Percentiles rank a stretch among this genome's conserved stretches.
phyloP scores from a whole-genome alignment of 2,797 vertebrate genomes.

The Spinus olivaceus region DNA sequence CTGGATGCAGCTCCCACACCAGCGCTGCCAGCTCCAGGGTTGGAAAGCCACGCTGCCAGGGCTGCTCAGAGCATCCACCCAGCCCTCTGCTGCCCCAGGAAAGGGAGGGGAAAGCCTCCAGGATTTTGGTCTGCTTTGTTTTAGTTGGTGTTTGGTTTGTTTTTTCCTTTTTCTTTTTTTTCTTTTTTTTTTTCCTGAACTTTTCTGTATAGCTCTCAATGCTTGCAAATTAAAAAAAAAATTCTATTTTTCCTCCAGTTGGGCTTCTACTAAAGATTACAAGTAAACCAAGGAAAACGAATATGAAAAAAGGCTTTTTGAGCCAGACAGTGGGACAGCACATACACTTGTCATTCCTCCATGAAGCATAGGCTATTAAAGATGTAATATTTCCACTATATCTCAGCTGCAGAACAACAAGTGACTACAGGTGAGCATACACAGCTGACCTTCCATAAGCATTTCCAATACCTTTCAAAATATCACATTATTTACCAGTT shows the following conservation, averaged over 20 bases:
- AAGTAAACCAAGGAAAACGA: not conserved
- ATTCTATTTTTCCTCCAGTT: not conserved
- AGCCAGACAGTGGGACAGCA: not conserved
- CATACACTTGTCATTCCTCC: not conserved
- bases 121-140: not conserved
- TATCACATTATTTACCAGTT: conserved; percentile 49
- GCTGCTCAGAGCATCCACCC: not conserved
- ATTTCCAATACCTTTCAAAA: conserved; percentile 39
- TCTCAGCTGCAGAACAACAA: not conserved
- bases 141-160: not conserved
- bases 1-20: not conserved
- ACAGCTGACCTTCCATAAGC: conserved; percentile 26
- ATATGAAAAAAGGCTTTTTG: not conserved
- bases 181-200: not conserved
- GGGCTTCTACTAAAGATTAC: not conserved
- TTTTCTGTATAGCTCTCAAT: not conserved
- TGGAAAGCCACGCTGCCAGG: not conserved
- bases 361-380: not conserved
- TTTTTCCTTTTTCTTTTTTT: not conserved
- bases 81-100: not conserved
- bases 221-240: not conserved
- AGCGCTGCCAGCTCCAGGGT: not conserved
- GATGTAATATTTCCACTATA: conserved; percentile 9
- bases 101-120: not conserved
- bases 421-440: not conserved